These are phyloP conservation scores for Actias luna DNA, from an alignment of 2,888 invertebrate genomes.

Conservation along the genomic window DNA sequence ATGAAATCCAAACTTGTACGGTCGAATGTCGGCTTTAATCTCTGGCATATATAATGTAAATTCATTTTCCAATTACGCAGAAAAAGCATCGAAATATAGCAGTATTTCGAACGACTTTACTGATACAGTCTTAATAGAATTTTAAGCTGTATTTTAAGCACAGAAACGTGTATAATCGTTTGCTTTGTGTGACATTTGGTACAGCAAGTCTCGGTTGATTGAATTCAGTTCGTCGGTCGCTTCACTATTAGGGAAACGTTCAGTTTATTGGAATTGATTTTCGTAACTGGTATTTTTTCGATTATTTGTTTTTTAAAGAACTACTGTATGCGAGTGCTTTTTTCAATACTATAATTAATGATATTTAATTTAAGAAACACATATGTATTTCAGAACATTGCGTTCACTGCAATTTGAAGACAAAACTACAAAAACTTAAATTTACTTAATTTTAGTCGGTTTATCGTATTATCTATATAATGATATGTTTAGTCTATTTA, in stretches of 20 bases:
- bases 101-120: constrained; percentile 20
- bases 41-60: constrained; percentile 16
- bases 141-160: constrained; percentile 20
- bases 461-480: too few relatives aligned
- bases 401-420: too few relatives aligned
- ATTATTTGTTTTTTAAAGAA: constrained; percentile 1
- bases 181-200: constrained; percentile 6
- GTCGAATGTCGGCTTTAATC: constrained; percentile 23
- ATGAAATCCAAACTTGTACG: constrained; percentile 11
- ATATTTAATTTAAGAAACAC: background rate
- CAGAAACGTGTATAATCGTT: constrained; percentile 12
- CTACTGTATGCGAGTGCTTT: background rate
- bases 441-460: too few relatives aligned
- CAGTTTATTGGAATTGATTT: constrained; percentile 28
- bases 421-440: too few relatives aligned
- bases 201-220: constrained; percentile 22
- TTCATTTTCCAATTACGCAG: constrained; percentile 17
- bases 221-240: constrained; percentile 25
- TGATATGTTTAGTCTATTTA: too few relatives aligned
- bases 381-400: too few relatives aligned
- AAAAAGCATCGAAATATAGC: constrained; percentile 25
- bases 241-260: constrained; percentile 23
- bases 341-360: background rate
- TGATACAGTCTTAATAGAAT: constrained; percentile 19
- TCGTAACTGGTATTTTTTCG: constrained; percentile 14